These are phyloP conservation scores for Pelagia noctiluca DNA, from an alignment of 30 jellyfish, hydroid and myxozoan genomes.

Conservation along the genomic window DNA sequence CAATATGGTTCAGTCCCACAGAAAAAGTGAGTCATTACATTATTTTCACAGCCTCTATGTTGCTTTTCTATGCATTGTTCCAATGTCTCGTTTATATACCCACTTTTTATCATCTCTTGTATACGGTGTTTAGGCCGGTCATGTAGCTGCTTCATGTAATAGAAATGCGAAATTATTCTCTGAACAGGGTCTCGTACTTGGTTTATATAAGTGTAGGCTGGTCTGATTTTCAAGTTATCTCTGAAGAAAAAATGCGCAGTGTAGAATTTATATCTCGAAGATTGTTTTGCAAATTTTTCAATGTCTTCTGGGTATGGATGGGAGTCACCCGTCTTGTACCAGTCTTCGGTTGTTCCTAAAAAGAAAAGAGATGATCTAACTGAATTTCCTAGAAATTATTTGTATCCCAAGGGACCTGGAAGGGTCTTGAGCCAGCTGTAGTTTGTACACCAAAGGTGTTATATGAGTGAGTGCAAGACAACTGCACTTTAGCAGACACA, in stretches of 20 bases:
- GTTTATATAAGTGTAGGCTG: constrained; percentile 80
- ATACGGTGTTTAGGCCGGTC: constrained; percentile 76
- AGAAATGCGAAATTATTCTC: constrained; percentile 79
- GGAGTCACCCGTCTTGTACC: constrained; percentile 92
- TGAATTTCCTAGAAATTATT: neutral
- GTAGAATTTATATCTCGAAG: constrained; percentile 42
- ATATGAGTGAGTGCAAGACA: too few relatives aligned
- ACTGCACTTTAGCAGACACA: constrained; percentile 64
- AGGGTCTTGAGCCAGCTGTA: constrained; percentile 58
- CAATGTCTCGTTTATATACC: constrained; percentile 82
- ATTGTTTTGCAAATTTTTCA: constrained; percentile 50
- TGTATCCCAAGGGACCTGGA: constrained; percentile 30
- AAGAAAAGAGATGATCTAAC: neutral
- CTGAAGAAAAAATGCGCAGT: constrained; percentile 89
- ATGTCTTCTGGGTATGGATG: constrained; percentile 86
- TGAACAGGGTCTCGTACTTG: constrained; percentile 88
- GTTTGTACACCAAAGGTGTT: too few relatives aligned
- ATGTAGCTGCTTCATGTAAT: constrained; percentile 75
- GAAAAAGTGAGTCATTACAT: constrained; percentile 87
- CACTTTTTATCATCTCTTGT: constrained; percentile 69
- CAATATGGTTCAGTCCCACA: constrained; percentile 81
- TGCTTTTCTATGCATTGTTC: constrained; percentile 75
- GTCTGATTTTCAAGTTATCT: constrained; percentile 17
- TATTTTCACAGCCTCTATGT: constrained; percentile 94
- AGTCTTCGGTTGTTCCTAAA: constrained; percentile 88